Base-by-base conservation (phyloP, 2,113 vertebrate species). In the Tetrax tetrax region DNA sequence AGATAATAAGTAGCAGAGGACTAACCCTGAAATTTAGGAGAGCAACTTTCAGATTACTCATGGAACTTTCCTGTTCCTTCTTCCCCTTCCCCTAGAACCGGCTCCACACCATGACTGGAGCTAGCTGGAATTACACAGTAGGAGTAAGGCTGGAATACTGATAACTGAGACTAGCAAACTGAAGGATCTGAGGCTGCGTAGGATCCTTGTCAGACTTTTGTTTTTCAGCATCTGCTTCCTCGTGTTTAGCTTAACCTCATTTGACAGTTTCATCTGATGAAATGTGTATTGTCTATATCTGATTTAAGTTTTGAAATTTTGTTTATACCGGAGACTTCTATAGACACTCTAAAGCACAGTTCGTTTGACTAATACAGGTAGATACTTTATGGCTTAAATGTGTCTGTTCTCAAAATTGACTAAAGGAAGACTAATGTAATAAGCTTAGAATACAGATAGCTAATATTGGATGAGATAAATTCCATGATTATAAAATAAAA, bases 221-320 rank as follows among this genome's bases (percentile, higher is more conserved):
- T 29, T 96, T 91, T 92, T 89, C 54, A 70, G 29, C 64, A 33
- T 51, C 53, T 91, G 19, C 27, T 93, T 88, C 68, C 51, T 77
- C 88, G 25, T 23, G 63, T 95, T 96, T 84, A 94, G 5, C 38
- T 95, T 77, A 85, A 15, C 88, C 24, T 81, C n/a, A 59, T 41
- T 81, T 78, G 50, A 45, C 22, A 20, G 5, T 84, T 93, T 87
- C 4, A 1, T 82, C 48, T 87, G 57, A 59, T 38, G 23, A 79
- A 89, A 83, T 50, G 28, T 37, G 84, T 13, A n/a, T 77, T 70
- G 21, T 78, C 28, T 59, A 3, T 63, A 63, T 70, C 63, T 70
- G 14, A 50, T 64, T 70, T 24, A 15, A 5, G 14, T 93, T 87
- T 75, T 70, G 35, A 65, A 21, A 38, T 48, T 83, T 47, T 83